A percentile compares a stretch with the other conserved stretches of the same genome.
phyloP scores from a whole-genome alignment of 2,888 invertebrate species.

The Dolomedes plantarius region DNA sequence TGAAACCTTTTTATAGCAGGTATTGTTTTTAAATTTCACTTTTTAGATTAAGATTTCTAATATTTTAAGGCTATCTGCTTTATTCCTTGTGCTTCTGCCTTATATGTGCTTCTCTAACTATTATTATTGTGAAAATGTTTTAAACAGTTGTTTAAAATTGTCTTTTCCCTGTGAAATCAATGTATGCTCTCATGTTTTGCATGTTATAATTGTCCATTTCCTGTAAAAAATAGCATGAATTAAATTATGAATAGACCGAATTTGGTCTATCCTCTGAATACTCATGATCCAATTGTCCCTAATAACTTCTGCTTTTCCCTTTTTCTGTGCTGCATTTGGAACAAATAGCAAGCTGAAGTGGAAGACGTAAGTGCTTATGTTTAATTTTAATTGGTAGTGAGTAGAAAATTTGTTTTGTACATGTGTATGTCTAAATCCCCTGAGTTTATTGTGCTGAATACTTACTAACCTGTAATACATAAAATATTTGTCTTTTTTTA shows the following conservation, averaged over 20 bases:
- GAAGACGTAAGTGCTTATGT: constrained; percentile 89
- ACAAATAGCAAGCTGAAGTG: constrained; percentile 83
- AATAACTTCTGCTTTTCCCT: constrained; percentile 72
- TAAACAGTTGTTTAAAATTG: not conserved
- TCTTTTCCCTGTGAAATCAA: not conserved
- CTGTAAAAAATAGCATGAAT: constrained; percentile 25
- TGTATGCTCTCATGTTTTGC: constrained; percentile 30
- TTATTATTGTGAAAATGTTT: not conserved
- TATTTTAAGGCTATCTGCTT: too few species aligned
- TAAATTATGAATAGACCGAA: constrained; percentile 20
- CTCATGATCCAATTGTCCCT: constrained; percentile 48
- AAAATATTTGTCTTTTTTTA: too few species aligned
- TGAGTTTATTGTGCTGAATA: too few species aligned
- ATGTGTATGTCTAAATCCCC: too few species aligned
- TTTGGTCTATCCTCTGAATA: constrained; percentile 33
- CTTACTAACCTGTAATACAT: too few species aligned
- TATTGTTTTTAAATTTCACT: too few species aligned
- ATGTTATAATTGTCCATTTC: constrained; percentile 26
- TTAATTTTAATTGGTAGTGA: constrained; percentile 57
- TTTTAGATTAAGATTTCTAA: too few species aligned
- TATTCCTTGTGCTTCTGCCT: constrained; percentile 13
- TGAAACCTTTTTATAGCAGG: too few species aligned
- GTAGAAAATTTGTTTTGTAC: constrained; percentile 18
- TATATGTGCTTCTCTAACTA: not conserved
- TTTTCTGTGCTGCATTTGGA: constrained; percentile 75